Base-by-base conservation (phyloP, 2,888 invertebrate species). In the Phragmatobia fuliginosa region DNA sequence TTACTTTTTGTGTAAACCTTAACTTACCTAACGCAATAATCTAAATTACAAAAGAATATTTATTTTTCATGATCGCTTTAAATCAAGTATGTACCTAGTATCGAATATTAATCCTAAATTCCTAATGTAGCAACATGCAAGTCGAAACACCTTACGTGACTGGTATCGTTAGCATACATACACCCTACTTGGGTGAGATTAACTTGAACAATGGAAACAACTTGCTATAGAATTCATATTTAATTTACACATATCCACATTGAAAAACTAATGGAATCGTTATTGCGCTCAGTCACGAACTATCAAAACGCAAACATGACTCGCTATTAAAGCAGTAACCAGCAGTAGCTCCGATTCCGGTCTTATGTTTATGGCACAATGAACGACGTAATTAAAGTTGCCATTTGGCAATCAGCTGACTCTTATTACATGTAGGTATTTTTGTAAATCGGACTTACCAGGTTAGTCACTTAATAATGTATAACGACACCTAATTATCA, bases 221-320 rank as follows among this genome's bases (percentile, higher is more conserved):
- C 77, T 74, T 74, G 80, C 80, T 85, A 83, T 82, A 81, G 80
- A 86, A 85, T 83, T 85, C 74, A 75, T 82, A 84, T 87, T 86
- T 87, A 86, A 88, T 90, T 88, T 87, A 85, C 87, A 90, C 85
- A 83, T 87, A 84, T 87, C 90, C 79, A 84, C 83, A 88, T 88
- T 86, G 83, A 89, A 89, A 90, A 89, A 88, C 86, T 86, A 91
- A 91, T 89, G 82, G 85, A 88, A 88, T 86, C 78, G 85, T 91
- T 90, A 92, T 89, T 89, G 88, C 84, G 72, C 76, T 82, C 80
- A 78, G 91, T 91, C 92, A 93, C 93, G 92, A 91, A 88, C 75
- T 81, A 83, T 83, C 85, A 83, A 88, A 91, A 90, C 83, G 85
- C 86, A 84, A 86, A 88, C 85, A 84, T 83, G 81, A 83, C 81